A percentile compares a stretch with the other conserved stretches of the same genome.
phyloP scores from a whole-genome alignment of 2,113 vertebrate genomes.

The Helogale parvula region DNA sequence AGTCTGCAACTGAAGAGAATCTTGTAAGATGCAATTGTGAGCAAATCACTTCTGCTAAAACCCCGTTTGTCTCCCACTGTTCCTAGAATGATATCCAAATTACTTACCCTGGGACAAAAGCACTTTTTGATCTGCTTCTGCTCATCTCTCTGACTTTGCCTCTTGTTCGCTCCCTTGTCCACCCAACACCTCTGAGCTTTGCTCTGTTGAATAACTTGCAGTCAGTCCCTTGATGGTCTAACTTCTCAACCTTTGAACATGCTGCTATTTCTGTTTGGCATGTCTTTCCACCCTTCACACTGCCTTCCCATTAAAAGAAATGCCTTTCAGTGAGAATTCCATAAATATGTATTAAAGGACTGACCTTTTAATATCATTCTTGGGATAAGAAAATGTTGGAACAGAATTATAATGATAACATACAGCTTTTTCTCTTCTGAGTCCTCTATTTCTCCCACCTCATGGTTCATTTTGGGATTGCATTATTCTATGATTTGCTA shows the following conservation, averaged over 20 bases:
- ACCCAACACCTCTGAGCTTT: neutral
- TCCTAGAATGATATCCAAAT: neutral
- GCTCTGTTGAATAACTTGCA: neutral
- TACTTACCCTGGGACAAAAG: neutral
- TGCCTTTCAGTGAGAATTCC: neutral
- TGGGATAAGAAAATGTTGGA: slow-evolving; percentile 7
- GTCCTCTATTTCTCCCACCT: neutral
- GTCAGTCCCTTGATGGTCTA: neutral
- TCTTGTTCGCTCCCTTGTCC: neutral
- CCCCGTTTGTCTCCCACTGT: neutral
- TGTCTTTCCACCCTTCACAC: neutral
- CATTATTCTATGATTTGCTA: neutral
- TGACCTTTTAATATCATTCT: slow-evolving; percentile 21
- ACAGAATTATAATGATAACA: neutral
- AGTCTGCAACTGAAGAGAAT: neutral
- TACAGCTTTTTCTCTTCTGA: neutral
- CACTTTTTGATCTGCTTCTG: neutral
- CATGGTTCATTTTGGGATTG: neutral
- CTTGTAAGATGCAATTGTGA: neutral
- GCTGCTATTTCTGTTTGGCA: neutral
- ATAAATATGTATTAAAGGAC: neutral
- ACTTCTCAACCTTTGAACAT: neutral
- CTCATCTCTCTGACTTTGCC: neutral
- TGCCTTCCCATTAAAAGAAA: neutral
- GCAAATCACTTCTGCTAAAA: neutral